Evolutionary conservation across 2,888 invertebrate genomes (phyloP), one percentile per base, ranked within the genome.

Genomic region (Luffia ferchaultella): DNA sequence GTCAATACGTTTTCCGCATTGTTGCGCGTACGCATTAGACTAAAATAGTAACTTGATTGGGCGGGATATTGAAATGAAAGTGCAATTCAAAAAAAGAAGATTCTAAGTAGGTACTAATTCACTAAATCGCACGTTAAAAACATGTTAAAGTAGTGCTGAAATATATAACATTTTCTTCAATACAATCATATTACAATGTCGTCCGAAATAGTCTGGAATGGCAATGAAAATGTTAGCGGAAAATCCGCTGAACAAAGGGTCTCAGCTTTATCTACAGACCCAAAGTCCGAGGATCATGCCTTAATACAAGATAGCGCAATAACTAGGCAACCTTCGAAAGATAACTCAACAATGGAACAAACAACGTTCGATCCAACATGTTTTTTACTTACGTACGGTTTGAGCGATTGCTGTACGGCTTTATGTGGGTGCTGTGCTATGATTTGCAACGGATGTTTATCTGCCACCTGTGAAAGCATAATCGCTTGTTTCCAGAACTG

Each of bases 401-500:
- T 54, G 20, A 41, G 41, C 12, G 45, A 56, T 16, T 55, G 52
- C 19, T 54, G 54, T 50, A 40, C 47, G 12, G 45, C 51, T 40
- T 43, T 52, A 20, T 44, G 47, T 17, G 46, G 51, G 9, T 54
- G 51, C 46, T 50, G 46, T 16, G 7, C 18, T 40, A 42, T n/a
- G 12, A 52, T 47, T 42, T 51, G 48, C 42, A 43, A 48, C 18
- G 53, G 47, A 7, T 55, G 55, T 48, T 3, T 51, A 2, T 49
- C 43, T 20, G 53, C 50, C 15, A 50, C 44, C 46, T 54, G 52
- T 20, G 54, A 50, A 42, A 46, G 42, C 16, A 52, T 50, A 46
- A 44, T 20, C 9, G 46, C 48, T 19, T 54, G 55, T 43, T 17
- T 55, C 15, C 50, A 54, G 16, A 49, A 52, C 18, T 56, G 54